Evolutionary conservation across 2,888 invertebrate species (phyloP).

Genomic region (Caradrina kadenii): DNA sequence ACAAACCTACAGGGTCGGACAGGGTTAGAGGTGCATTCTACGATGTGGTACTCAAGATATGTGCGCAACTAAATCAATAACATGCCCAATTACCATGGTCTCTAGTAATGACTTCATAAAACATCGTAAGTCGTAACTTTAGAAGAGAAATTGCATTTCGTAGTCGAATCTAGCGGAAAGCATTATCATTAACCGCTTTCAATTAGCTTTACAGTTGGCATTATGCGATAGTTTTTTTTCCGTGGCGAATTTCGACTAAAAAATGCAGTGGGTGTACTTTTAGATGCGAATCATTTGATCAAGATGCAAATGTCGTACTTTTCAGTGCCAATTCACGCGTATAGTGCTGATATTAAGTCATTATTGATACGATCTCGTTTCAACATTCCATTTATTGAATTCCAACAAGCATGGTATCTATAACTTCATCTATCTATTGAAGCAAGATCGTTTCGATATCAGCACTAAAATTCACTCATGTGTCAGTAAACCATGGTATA

Average conservation of each 20-base stretch:
- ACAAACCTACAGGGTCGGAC: constrained; percentile 63
- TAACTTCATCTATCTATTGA: neutral
- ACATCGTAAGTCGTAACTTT: constrained; percentile 40
- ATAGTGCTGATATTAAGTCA: constrained; percentile 44
- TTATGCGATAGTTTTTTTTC: constrained; percentile 24
- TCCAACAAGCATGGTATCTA: neutral
- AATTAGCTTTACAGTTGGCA: constrained; percentile 30
- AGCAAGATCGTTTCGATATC: constrained; percentile 32
- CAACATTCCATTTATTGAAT: constrained; percentile 1
- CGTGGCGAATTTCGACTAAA: constrained; percentile 30
- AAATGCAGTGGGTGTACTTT: constrained; percentile 47
- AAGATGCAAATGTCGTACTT: constrained; percentile 29
- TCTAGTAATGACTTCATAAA: constrained; percentile 54
- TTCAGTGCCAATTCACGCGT: constrained; percentile 44
- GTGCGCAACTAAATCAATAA: constrained; percentile 79
- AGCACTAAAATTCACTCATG: constrained; percentile 30
- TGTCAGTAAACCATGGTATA: constrained; percentile 67
- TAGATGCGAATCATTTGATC: constrained; percentile 24
- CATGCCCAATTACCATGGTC: constrained; percentile 78
- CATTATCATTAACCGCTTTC: constrained; percentile 27
- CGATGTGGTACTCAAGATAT: constrained; percentile 76
- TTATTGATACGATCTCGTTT: constrained; percentile 11
- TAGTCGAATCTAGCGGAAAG: constrained; percentile 38
- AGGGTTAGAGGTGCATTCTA: constrained; percentile 76
- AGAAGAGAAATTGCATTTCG: constrained; percentile 49